Conservation (phyloP, 92 coral and sea anemone species). For the Ricordea florida region DNA sequence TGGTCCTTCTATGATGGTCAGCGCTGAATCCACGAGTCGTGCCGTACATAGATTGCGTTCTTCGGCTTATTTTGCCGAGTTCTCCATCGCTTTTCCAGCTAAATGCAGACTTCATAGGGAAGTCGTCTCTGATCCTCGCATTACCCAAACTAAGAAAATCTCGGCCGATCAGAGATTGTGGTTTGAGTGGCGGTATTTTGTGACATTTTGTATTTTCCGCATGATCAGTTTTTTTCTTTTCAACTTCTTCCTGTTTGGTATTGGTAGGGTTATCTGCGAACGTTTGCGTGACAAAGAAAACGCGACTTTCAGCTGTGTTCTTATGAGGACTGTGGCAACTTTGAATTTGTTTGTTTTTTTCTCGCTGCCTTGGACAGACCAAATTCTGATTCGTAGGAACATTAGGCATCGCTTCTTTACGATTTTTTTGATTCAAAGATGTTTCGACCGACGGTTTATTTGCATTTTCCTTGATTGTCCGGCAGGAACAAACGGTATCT, state of each 20-base stretch:
- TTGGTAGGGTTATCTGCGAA: not conserved
- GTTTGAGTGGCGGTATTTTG: slow-evolving; percentile 58
- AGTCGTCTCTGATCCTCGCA: not conserved
- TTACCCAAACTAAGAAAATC: not conserved
- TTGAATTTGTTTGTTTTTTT: slow-evolving; percentile 16
- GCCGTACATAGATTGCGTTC: slow-evolving; percentile 13
- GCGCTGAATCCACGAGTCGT: slow-evolving; percentile 1
- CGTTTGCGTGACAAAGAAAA: slow-evolving; percentile 53
- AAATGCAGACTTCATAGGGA: slow-evolving; percentile 10
- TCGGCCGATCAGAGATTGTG: not conserved
- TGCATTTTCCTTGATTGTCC: slow-evolving; percentile 15
- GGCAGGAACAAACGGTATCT: slow-evolving; percentile 12
- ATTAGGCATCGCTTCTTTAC: slow-evolving; percentile 28
- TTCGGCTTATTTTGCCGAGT: not conserved
- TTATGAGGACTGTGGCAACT: not conserved
- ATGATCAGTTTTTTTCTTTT: not conserved
- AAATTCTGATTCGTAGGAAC: slow-evolving; percentile 42
- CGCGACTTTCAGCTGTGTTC: slow-evolving; percentile 4
- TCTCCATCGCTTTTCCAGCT: slow-evolving; percentile 63
- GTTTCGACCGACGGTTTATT: not conserved
- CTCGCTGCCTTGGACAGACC: slow-evolving; percentile 31
- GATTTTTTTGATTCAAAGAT: slow-evolving; percentile 16
- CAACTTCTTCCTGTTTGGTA: not conserved
- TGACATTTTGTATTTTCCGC: not conserved
- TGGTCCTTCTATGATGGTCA: slow-evolving; percentile 40